These are phyloP conservation scores for Saccostrea echinata DNA, from an alignment of 1,140 invertebrate genomes.

Conservation along the genomic window DNA sequence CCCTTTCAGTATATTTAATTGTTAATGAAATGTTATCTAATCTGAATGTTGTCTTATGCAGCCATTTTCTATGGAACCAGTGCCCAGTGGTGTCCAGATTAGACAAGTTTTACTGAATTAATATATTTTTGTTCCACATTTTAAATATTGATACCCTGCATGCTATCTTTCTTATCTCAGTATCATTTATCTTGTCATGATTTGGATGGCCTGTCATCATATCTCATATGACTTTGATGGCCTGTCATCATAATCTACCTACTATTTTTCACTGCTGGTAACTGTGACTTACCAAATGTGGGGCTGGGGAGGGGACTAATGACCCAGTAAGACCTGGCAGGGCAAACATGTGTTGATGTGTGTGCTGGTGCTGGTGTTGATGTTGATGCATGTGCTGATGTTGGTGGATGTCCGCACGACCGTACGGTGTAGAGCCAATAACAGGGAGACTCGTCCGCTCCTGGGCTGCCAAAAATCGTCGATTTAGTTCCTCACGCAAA, in stretches of 20 bases:
- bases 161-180: too few relatives aligned
- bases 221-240: too few relatives aligned
- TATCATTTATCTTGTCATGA: too few relatives aligned
- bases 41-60: too few relatives aligned
- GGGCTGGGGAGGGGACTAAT: conserved; percentile 72
- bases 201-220: too few relatives aligned
- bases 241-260: too few relatives aligned
- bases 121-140: not conserved
- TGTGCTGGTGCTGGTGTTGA: conserved; percentile 88
- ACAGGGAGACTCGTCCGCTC: conserved; percentile 84
- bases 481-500: conserved; percentile 93
- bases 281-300: conserved; percentile 67
- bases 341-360: conserved; percentile 89
- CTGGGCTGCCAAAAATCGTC: conserved; percentile 90
- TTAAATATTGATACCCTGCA: too few relatives aligned
- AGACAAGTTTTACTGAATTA: not conserved
- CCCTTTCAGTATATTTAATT: not conserved
- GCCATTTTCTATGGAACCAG: too few relatives aligned
- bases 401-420: conserved; percentile 85
- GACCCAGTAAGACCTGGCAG: conserved; percentile 87
- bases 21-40: not conserved
- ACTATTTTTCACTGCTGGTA: too few relatives aligned
- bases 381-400: conserved; percentile 84
- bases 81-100: too few relatives aligned
- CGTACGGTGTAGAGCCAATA: conserved; percentile 84